Evolutionary conservation across 2,888 invertebrate genomes (phyloP).

Genomic region (Muscina levida): DNA sequence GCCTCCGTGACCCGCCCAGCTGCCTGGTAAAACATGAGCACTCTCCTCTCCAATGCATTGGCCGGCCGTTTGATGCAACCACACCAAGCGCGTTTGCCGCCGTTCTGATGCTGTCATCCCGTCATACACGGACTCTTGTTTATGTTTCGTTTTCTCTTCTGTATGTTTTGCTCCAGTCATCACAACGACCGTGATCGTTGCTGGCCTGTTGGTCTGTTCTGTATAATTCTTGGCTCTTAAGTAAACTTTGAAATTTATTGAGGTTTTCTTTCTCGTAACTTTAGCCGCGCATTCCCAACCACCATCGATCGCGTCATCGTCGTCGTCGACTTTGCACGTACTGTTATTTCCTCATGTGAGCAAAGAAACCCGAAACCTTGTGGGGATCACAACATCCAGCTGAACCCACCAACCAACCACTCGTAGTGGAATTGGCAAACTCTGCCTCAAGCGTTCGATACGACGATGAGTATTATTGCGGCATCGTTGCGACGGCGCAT

Average conservation of each 20-base stretch:
- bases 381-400: conserved; percentile 7
- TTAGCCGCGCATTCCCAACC: no score
- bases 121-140: conserved; percentile 17
- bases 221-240: conserved; percentile 30
- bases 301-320: no score
- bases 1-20: conserved; percentile 25
- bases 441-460: no score
- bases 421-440: no score
- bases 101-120: conserved; percentile 33
- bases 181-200: background rate
- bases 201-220: background rate
- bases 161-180: conserved; percentile 32
- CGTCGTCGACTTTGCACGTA: conserved; percentile 12
- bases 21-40: conserved; percentile 17
- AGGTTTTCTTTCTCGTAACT: no score
- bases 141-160: conserved; percentile 35
- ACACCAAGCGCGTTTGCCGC: no score
- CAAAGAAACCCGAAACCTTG: conserved; percentile 49
- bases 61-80: no score
- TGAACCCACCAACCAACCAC: no score
- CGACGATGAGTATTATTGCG: no score
- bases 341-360: conserved; percentile 38
- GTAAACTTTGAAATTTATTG: conserved; percentile 43
- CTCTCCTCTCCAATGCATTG: no score
- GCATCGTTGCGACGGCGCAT: background rate